Evolutionary conservation across 2,113 vertebrate genomes (phyloP).

Genomic region (Menidia beryllina): DNA sequence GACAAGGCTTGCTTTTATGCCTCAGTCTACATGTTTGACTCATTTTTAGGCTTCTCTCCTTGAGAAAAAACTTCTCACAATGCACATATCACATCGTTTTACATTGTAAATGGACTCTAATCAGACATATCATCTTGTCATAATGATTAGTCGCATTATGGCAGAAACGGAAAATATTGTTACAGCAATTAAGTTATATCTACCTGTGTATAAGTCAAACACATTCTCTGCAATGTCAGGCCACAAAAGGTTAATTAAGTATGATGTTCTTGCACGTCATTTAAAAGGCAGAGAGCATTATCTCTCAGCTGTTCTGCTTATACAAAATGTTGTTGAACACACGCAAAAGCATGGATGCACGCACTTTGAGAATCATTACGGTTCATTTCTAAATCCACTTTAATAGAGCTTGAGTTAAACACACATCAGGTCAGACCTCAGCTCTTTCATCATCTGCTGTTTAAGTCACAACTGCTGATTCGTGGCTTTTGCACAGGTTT

Average conservation of each 20-base stretch:
- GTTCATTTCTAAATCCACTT: constrained; percentile 41
- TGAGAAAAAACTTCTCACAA: no score
- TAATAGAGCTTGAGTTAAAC: constrained; percentile 23
- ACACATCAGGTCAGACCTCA: constrained; percentile 26
- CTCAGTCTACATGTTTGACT: background rate
- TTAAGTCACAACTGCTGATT: constrained; percentile 39
- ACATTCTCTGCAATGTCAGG: constrained; percentile 10
- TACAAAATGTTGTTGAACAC: constrained; percentile 16
- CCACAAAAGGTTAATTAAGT: background rate
- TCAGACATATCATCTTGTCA: background rate
- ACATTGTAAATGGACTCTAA: background rate
- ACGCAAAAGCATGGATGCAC: constrained; percentile 1
- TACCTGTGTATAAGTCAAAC: constrained; percentile 16
- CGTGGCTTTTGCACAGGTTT: constrained; percentile 52
- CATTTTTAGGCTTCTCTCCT: background rate
- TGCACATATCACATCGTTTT: background rate
- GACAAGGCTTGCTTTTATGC: no score
- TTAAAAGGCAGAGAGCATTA: background rate
- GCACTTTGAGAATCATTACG: background rate
- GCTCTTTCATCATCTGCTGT: constrained; percentile 27
- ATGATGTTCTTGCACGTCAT: background rate
- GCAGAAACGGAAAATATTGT: constrained; percentile 15
- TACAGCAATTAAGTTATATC: constrained; percentile 23
- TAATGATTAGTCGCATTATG: background rate
- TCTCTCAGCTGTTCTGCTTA: constrained; percentile 11